A percentile compares a stretch with the other conserved stretches of the same genome.
These are phyloP conservation scores for Empidonax traillii DNA, from an alignment of 2,113 vertebrate genomes.

Conservation along the genomic window DNA sequence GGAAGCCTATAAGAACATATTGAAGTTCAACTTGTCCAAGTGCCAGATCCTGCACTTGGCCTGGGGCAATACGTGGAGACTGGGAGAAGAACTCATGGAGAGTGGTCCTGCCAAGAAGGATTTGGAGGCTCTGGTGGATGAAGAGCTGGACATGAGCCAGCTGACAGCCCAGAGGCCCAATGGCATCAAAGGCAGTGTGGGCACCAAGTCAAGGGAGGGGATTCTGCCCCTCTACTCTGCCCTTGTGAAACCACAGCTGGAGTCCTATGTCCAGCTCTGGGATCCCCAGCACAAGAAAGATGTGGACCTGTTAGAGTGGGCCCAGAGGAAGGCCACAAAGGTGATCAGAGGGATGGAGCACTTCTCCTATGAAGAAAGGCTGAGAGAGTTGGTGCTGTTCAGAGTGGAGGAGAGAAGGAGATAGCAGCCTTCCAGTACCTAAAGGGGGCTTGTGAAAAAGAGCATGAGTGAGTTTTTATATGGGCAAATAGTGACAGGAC, in stretches of 20 bases:
- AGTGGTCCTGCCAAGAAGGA: neutral
- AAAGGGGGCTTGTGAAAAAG: neutral
- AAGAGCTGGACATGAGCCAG: neutral
- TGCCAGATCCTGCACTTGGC: neutral
- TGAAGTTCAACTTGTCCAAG: neutral
- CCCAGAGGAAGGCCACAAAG: neutral
- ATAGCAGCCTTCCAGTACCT: neutral
- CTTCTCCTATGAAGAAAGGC: neutral
- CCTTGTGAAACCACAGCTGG: neutral
- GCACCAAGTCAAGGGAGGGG: neutral
- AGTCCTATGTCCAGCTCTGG: neutral
- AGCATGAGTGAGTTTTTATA: rapidly evolving
- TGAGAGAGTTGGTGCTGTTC: neutral
- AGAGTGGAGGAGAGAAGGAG: neutral
- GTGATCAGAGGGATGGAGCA: neutral
- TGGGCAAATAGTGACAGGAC: neutral
- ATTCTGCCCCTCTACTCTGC: neutral
- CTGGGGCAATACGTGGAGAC: neutral
- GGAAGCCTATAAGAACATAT: neutral
- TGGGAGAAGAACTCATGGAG: neutral
- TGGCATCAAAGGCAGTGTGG: neutral
- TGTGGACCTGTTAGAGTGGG: neutral
- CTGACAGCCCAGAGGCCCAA: neutral
- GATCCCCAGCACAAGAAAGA: neutral
- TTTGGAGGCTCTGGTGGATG: neutral